Evolutionary conservation across 2,113 vertebrate species (phyloP), one percentile per base, ranked within the genome.

Genomic region (Xiphophorus maculatus): DNA sequence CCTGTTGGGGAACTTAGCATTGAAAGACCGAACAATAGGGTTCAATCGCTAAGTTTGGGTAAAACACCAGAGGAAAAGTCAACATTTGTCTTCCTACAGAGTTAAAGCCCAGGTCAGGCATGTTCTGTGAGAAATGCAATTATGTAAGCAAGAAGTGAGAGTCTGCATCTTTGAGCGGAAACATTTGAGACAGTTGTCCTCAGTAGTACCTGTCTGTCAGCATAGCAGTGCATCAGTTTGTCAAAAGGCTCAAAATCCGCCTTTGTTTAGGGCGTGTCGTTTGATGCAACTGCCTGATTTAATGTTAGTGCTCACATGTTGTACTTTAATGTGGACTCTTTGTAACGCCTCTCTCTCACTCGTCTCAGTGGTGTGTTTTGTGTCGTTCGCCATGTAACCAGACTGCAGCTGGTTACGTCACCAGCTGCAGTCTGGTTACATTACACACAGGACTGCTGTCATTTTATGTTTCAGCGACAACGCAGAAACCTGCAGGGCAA

Each of bases 391-490:
- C 68, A 74, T 63, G 19, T 35, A 29, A 82, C 61, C 67, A 71
- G 69, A 37, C 81, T 60, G 73, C 87, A 79, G 80, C 30, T 11
- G 60, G 86, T 93, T 88, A 87, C 87, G 79, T 90, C 89, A 91
- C 42, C 79, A 63, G 73, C 91, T 87, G 87, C 82, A 83, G 62
- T 73, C 27, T 1, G 15, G 40, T 91, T 90, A 80, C 88, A 89
- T 90, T 88, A 90, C 76, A 81, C 76, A 65, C 62, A 12, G 25
- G 12, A 51, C 64, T 68, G 32, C 71, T 62, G 30, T 79, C 27
- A 17, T 72, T 69, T 82, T 51, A 27, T 66, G 28, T 69, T 85
- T 13, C 28, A 51, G 80, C 62, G 7, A 74, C 51, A 69, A 35
- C 33, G 3, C 3, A 19, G 15, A 17, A 29, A 30, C 44, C 75